Base-by-base conservation (phyloP, 2,113 vertebrate species). In the Tyto alba region DNA sequence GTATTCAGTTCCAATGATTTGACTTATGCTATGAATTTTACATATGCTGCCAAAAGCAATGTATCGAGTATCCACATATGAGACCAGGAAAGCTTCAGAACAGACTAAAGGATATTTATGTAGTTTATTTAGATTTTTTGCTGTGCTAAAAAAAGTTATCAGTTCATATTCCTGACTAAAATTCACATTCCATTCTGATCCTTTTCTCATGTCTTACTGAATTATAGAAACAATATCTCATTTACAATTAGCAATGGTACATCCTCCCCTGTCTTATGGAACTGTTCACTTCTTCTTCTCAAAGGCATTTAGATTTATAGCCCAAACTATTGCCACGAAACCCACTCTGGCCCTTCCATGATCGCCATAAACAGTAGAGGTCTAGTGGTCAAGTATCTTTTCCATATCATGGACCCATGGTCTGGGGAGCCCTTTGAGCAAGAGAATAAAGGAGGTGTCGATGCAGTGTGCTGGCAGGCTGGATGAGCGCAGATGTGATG, bases 401-500 rank as follows among this genome's bases (percentile, higher is more conserved):
- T 63, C 45, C 20, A 9, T 50, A 9, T 19, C 2, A 2, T 48
- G 57, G 67, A 53, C 16, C 9, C 0, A 1, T 2, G 1, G 19
- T 79, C n/a, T 55, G 19, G 13, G 45, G 52, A 80, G 9, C 29
- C 27, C 21, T 68, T 50, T 59, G 48, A 30, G 30, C 9, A 9
- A 6, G 40, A 86, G 72, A 68, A 50, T 18, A 14, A 9, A 63
- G 32, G n/a, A 86, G 16, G 21, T 41, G 32, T 50, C 5, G 20
- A 10, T 16, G 32, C 17, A 15, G 19, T 41, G n/a, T 50, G 38
- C 32, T 74, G 57, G 41, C 55, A 57, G 21, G 8, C 23, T 75
- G 57, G 67, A 29, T 0, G 0, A 38, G 32, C 5, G 2, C 21
- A 53, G 56, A 22, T 29, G 26, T 40, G 62, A 25, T 34, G 34